phyloP scores from a whole-genome alignment of 53 echinoderm and acorn worm species.

The Echinometra lucunter region DNA sequence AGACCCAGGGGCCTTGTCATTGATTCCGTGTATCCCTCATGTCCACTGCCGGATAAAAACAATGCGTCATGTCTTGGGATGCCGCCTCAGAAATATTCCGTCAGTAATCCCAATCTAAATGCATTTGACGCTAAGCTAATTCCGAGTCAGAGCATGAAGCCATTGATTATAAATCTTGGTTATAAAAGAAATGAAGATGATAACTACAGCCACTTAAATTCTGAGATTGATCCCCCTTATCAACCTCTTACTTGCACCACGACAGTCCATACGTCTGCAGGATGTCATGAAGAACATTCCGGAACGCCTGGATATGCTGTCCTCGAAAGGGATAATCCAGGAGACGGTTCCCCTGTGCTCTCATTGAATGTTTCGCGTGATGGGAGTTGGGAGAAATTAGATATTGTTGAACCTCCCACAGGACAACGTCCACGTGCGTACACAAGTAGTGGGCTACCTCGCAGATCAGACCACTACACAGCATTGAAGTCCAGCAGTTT shows the following conservation, averaged over 20 bases:
- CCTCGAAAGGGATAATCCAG: background rate
- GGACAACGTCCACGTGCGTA: conserved; percentile 4
- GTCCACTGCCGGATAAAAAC: background rate
- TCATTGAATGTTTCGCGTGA: background rate
- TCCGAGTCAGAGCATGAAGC: background rate
- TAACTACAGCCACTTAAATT: background rate
- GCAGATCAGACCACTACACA: background rate
- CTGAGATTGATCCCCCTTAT: background rate
- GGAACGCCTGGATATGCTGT: background rate
- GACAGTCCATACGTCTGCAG: background rate
- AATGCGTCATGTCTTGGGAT: background rate
- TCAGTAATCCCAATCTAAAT: background rate
- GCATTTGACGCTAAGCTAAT: background rate
- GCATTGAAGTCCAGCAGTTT: conserved; percentile 10
- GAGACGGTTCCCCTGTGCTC: background rate
- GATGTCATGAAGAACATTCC: background rate
- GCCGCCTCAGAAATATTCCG: background rate
- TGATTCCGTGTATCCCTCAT: background rate
- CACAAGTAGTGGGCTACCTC: background rate
- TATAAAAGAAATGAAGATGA: background rate
- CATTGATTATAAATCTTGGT: background rate
- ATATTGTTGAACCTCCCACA: background rate
- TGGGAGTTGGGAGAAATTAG: background rate
- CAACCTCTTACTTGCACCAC: background rate
- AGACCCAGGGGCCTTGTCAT: background rate